Evolutionary conservation across 2,113 vertebrate genomes (phyloP).

Genomic region (Rhinichthys klamathensis): DNA sequence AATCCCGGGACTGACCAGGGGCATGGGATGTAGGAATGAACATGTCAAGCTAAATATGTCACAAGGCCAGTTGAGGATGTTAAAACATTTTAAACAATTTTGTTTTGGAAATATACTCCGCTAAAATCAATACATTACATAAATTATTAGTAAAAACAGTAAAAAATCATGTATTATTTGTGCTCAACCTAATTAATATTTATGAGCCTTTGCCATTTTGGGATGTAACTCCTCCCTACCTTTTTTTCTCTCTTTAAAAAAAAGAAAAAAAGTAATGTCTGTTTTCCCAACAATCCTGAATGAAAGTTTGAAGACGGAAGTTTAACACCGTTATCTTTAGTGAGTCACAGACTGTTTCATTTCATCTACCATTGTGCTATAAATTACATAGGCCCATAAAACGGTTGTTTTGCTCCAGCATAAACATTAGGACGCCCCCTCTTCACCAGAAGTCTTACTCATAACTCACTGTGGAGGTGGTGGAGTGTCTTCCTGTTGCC

Average conservation of each 20-base stretch:
- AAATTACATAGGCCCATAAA: constrained; percentile 56
- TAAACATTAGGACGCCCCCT: constrained; percentile 73
- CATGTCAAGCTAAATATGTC: no score
- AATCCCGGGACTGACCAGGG: neutral
- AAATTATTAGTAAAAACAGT: neutral
- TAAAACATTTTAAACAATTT: neutral
- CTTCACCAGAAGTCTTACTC: constrained; percentile 79
- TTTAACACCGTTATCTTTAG: neutral
- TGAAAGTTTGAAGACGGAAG: neutral
- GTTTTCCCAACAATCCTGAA: neutral
- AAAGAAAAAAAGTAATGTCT: neutral
- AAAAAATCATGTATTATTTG: neutral
- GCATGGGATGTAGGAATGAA: neutral
- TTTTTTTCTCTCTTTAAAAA: neutral
- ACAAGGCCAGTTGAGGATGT: neutral
- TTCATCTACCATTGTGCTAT: neutral
- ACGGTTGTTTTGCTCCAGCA: constrained; percentile 63
- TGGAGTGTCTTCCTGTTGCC: constrained; percentile 66
- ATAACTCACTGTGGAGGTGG: constrained; percentile 72
- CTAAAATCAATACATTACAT: neutral
- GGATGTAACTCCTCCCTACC: neutral
- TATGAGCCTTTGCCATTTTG: neutral
- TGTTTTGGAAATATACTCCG: neutral
- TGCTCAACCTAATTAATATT: no score
- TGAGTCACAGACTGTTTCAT: neutral